Conservation (phyloP, 35 echinoderm and acorn worm genomes). For the Ophiothrix spiculata region DNA sequence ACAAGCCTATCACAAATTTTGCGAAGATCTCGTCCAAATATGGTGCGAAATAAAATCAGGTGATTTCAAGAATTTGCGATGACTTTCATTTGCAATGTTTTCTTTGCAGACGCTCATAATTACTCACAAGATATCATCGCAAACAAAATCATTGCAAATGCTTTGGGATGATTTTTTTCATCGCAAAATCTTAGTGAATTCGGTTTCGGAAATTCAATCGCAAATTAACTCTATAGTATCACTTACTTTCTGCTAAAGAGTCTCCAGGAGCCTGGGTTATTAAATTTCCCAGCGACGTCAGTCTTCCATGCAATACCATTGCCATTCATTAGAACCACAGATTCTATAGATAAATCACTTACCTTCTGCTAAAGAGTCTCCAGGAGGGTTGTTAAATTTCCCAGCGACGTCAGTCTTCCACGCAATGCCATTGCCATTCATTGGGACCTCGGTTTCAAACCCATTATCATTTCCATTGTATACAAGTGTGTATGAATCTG, state of each 20-base stretch:
- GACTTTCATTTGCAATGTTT: no score
- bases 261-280: constrained; percentile 59
- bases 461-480: no score
- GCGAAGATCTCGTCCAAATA: no score
- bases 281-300: constrained; percentile 69
- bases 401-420: constrained; percentile 62
- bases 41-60: no score
- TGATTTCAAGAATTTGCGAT: no score
- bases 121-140: constrained; percentile 58
- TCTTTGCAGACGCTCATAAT: constrained; percentile 66
- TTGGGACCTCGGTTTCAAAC: constrained; percentile 10
- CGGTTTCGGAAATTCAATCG: constrained; percentile 27
- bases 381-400: constrained; percentile 83
- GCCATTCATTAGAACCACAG: constrained; percentile 42
- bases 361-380: constrained; percentile 18
- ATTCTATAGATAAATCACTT: no score
- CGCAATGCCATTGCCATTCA: constrained; percentile 60
- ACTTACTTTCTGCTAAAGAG: constrained; percentile 29
- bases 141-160: no score
- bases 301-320: constrained; percentile 72
- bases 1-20: no score
- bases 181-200: constrained; percentile 37
- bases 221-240: no score
- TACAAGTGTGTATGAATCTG: no score
- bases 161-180: no score